Base-by-base conservation (phyloP, 2,797 vertebrate species). In the Poecilia wingei region DNA sequence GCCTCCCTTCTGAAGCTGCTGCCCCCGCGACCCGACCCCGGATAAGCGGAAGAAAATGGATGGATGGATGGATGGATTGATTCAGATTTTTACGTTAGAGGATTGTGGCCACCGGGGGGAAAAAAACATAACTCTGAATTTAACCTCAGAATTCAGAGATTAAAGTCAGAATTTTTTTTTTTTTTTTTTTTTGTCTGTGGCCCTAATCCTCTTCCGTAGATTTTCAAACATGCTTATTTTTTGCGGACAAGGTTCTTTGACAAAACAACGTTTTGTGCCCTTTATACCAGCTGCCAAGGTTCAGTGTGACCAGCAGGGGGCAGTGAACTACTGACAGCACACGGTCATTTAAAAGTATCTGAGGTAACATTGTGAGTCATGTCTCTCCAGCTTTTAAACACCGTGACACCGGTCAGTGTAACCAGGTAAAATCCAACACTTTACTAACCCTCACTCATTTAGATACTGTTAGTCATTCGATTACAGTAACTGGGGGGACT, bases 281-380 rank as follows among this genome's bases (percentile, higher is more conserved):
- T 36, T 20, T 64, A 9, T 20, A 43, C 9, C 12, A 49, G 6
- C n/a, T 1, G 20, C 59, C 25, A 72, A 46, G 47, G 18, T 18
- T 64, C 8, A 51, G 53, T 75, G 47, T 76, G 70, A 72, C 88
- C 87, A 90, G 81, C 80, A 91, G 81, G 69, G 85, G 85, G 87
- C 59, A n/a, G 22, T 28, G 16, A 31, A 53, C 47, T 45, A 14
- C 39, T 43, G 13, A 43, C 66, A 69, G 39, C 13, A 46, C 53
- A n/a, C 36, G 59, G 72, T 74, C 31, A 9, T 43, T 14, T 2
- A 33, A 45, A 3, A 51, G 57, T 55, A 16, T 25, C 22, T 3
- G 46, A 64, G 47, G 4, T 20, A 14, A 78, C 57, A 12, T 9
- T 77, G 59, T n/a, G 25, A 88, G 46, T 82, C 46, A 72, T 74